Evolutionary conservation across 1,140 invertebrate species (phyloP).

Genomic region (Sarcophaga peregrina): DNA sequence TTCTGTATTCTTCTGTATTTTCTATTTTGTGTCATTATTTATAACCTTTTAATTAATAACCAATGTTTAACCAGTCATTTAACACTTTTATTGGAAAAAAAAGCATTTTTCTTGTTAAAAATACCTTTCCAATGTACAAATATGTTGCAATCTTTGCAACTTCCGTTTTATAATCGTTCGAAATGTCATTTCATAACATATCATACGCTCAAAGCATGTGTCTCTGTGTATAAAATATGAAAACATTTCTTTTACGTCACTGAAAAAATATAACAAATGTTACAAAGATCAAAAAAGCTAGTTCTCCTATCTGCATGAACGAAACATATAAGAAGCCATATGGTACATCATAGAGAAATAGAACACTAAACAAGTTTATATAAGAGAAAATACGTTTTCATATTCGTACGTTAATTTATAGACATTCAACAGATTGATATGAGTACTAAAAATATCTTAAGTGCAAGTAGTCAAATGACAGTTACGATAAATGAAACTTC

Average conservation of each 20-base stretch:
- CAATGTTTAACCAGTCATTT: too few species aligned
- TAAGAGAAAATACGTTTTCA: background rate
- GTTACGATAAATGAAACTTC: background rate
- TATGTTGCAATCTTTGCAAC: background rate
- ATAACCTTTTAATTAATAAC: slow-evolving; percentile 1
- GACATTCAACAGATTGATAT: slow-evolving; percentile 5
- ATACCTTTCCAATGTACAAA: background rate
- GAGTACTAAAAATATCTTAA: background rate
- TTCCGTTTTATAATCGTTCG: background rate
- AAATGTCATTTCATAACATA: background rate
- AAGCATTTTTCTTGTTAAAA: background rate
- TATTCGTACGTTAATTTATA: background rate
- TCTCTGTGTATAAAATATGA: too few species aligned
- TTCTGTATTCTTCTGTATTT: too few species aligned
- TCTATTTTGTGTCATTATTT: background rate
- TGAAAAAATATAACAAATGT: background rate
- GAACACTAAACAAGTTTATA: background rate
- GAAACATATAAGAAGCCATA: background rate
- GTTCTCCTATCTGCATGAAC: background rate
- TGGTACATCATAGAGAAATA: background rate
- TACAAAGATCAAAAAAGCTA: background rate
- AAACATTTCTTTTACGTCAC: too few species aligned
- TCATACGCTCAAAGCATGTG: too few species aligned
- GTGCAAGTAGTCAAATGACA: slow-evolving; percentile 18
- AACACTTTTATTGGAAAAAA: too few species aligned